Base-by-base conservation (phyloP, 2,797 vertebrate species). In the Enteromius afrohamiltoni region DNA sequence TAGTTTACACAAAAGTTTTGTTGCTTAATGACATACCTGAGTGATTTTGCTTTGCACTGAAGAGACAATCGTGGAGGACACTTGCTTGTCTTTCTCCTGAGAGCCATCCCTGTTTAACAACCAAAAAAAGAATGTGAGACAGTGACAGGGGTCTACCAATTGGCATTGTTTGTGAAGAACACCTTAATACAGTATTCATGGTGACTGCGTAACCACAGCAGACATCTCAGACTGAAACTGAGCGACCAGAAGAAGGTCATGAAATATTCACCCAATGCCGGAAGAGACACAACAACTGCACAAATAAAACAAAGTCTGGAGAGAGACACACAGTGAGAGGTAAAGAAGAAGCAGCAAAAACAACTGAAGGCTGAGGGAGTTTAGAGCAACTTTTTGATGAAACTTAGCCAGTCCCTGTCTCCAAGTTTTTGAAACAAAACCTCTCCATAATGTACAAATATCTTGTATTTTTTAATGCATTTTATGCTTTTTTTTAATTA, bases 21-120 rank as follows among this genome's bases (percentile, higher is more conserved):
- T 29, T 29, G 58, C 23, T 62, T 40, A 49, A 1, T 78, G 10
- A 51, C 86, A 13, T 94, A 99, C 98, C 98, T 99, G 97, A 97
- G 98, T 99, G 93, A 99, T 99, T 96, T 98, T 99, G 90, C 96
- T 96, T 94, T 99, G 97, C 89, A 99, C 97, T 0, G 98, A 96
- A 47, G 98, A 99, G 26, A 99, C 96, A 60, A 99, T 97, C 71
- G 97, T 96, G 47, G 97, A 96, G 37, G 97, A 95, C 92, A 98
- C 96, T 84, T 96, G 95, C 85, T 96, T 97, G 83, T 99, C 98
- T 92, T 98, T 98, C 94, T 99, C 97, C 94, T 96, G 96, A 95
- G 97, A 97, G 73, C 94, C 94, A 49, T 94, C 97, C 94, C 98
- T 99, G 87, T 78, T 86, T 65, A 88, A 83, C 69, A 87, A 82